phyloP scores from a whole-genome alignment of 2,797 vertebrate species.

The Halcyon smyrnensis region DNA sequence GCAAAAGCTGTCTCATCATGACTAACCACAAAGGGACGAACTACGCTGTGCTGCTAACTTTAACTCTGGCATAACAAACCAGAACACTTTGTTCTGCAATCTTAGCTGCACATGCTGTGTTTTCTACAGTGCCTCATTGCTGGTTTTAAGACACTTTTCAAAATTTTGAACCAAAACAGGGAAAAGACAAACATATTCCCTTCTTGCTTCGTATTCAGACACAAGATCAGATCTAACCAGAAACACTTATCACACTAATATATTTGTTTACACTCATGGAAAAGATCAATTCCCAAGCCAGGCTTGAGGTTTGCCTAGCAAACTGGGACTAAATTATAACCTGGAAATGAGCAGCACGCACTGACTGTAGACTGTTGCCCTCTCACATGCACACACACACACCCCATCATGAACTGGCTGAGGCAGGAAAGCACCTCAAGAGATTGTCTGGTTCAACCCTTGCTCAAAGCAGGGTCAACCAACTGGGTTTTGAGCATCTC shows the following conservation, averaged over 20 bases:
- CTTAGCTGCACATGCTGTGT: not conserved
- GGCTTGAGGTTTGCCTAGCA: not conserved
- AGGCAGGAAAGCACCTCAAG: not conserved
- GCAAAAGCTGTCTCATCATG: not conserved
- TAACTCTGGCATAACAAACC: not conserved
- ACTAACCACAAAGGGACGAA: not conserved
- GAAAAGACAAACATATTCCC: not conserved
- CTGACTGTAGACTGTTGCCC: not conserved
- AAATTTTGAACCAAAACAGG: not conserved
- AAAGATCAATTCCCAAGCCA: not conserved
- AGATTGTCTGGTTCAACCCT: not conserved
- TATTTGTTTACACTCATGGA: not conserved
- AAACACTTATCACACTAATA: not conserved
- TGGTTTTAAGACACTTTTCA: not conserved
- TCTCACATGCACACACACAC: accelerated
- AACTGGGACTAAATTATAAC: not conserved
- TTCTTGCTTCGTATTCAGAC: not conserved
- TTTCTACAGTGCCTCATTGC: not conserved
- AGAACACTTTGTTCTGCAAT: not conserved
- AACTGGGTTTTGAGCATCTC: not conserved
- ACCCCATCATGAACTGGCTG: not conserved
- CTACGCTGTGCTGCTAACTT: not conserved
- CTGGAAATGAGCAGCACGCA: not conserved
- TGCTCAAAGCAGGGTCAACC: not conserved
- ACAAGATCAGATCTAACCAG: not conserved